Conservation (phyloP, 2,113 vertebrate species). For the Anoplopoma fimbria region DNA sequence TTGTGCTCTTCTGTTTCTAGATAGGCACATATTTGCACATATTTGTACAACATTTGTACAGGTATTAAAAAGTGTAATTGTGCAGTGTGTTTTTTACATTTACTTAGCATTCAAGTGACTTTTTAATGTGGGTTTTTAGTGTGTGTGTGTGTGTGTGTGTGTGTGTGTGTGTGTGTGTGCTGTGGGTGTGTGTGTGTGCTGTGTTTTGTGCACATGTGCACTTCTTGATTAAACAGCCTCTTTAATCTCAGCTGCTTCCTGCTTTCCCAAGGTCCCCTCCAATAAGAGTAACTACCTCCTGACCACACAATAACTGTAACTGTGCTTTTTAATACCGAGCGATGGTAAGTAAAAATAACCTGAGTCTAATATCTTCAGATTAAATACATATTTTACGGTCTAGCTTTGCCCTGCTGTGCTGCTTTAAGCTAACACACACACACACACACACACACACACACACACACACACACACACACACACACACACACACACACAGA, state of each 20-base stretch:
- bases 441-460: conserved; percentile 25
- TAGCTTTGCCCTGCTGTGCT: conserved; percentile 52
- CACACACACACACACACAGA: conserved; percentile 32
- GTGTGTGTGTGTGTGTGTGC: conserved; percentile 9
- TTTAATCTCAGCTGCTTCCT: conserved; percentile 66
- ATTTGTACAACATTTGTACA: conserved; percentile 5
- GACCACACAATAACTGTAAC: conserved; percentile 69
- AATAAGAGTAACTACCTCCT: conserved; percentile 60
- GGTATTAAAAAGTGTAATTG: conserved; percentile 14
- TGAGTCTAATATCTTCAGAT: conserved; percentile 82
- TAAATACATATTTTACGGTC: conserved; percentile 81
- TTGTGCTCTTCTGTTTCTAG: not conserved
- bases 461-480: conserved; percentile 23
- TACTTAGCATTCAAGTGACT: not conserved
- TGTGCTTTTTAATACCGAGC: conserved; percentile 79
- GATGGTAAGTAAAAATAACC: conserved; percentile 85
- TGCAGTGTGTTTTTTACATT: not conserved
- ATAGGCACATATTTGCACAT: not conserved
- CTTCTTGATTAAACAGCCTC: conserved; percentile 73
- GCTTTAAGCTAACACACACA: conserved; percentile 51
- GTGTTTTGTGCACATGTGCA: conserved; percentile 18
- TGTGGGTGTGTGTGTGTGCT: conserved; percentile 13
- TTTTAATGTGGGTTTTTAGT: not conserved
- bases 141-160: not conserved
- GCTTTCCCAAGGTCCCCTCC: conserved; percentile 58